These are phyloP conservation scores for Hemitrygon akajei DNA, from an alignment of 2,797 vertebrate genomes.

Conservation along the genomic window DNA sequence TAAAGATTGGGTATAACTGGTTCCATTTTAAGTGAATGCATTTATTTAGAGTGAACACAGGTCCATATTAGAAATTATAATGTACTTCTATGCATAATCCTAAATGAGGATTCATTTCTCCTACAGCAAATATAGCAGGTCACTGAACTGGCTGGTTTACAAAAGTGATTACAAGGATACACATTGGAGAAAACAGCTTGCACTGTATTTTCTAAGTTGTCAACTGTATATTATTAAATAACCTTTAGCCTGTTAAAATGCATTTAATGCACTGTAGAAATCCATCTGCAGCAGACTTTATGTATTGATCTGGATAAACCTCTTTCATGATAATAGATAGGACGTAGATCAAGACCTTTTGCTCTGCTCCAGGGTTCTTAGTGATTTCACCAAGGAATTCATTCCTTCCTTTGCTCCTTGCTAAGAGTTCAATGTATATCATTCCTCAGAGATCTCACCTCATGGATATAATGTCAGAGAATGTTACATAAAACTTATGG, in stretches of 20 bases:
- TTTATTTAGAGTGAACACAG: not conserved
- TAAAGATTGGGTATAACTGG: not conserved
- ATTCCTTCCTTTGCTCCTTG: not conserved
- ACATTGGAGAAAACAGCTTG: constrained; percentile 3
- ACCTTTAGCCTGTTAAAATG: constrained; percentile 26
- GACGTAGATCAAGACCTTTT: not conserved
- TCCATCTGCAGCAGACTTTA: not conserved
- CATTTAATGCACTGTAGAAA: constrained; percentile 6
- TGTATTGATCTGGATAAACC: constrained; percentile 23
- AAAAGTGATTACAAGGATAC: constrained; percentile 26
- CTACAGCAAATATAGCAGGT: not conserved
- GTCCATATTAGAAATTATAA: not conserved
- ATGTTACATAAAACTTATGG: not conserved
- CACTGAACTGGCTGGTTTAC: not conserved
- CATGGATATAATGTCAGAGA: too few relatives aligned
- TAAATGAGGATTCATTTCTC: constrained; percentile 5
- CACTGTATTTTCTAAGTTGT: constrained; percentile 19
- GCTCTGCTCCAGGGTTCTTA: not conserved
- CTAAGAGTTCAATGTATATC: not conserved
- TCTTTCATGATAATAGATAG: constrained; percentile 6
- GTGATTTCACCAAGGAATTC: not conserved
- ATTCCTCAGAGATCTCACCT: not conserved
- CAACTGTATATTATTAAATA: constrained; percentile 30
- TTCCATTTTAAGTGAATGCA: not conserved
- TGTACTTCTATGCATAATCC: not conserved